Evolutionary conservation across 2,888 invertebrate species (phyloP), one percentile per base, ranked within the genome.

Genomic region (Amiota communis): DNA sequence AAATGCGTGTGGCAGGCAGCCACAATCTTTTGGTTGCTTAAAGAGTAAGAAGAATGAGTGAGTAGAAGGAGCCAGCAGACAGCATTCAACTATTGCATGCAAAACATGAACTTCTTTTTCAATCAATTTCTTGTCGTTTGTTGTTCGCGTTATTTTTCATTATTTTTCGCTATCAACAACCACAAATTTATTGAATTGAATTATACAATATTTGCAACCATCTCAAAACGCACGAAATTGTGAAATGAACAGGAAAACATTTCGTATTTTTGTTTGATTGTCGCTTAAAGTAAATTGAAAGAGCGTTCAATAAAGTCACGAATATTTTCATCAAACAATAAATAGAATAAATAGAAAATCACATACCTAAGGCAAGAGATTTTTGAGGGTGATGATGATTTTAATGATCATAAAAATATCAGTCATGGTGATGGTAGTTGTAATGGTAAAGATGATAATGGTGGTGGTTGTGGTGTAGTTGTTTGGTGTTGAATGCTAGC

Each of bases 1-100:
- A 80, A 80, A 82, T 82, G 84, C 86, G 82, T 85, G 83, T 80
- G 82, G 83, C 80, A 77, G 80, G 74, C 79, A 61, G 59, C 11
- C 3, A 36, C 36, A 36, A 36, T 6, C 36, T 36, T 6, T 36
- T 6, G 6, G 36, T 36, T 36, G 36, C 6, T 6, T 36, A 36
- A 36, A 36, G 36, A 36, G 36, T 36, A 6, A 6, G 36, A 6
- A 36, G 6, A 36, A n/a, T n/a, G n/a, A n/a, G n/a, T n/a, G n/a
- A 6, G 3, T 36, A 36, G 36, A 36, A 36, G 36, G 36, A 6
- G 36, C n/a, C n/a, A n/a, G n/a, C 2, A 36, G 36, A 36, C 36
- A 36, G 36, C 36, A 36, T 36, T 6, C 36, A 36, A 20, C 10
- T 63, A 9, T 65, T 65, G 65, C 65, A 65, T 65, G 65, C 65